Percentiles rank a stretch among this genome's conserved stretches.
phyloP scores from a whole-genome alignment of 2,113 vertebrate species.

The Penelope pileata region DNA sequence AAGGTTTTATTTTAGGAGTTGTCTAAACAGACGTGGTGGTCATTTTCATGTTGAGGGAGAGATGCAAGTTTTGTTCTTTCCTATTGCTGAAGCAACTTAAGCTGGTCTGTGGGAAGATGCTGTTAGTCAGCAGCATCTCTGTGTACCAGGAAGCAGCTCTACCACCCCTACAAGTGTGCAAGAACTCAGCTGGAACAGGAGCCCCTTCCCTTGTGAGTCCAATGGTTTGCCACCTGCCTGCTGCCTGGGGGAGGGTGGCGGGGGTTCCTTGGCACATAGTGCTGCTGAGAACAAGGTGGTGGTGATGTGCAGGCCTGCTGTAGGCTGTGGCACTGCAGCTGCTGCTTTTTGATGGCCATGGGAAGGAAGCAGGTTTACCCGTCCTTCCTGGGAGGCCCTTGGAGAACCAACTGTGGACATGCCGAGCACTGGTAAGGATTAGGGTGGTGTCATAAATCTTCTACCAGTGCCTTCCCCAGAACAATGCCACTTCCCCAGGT shows the following conservation, averaged over 20 bases:
- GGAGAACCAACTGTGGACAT: rapidly evolving
- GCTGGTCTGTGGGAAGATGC: not conserved
- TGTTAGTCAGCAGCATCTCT: not conserved
- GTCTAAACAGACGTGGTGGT: not conserved
- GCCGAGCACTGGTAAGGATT: rapidly evolving
- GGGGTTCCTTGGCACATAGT: rapidly evolving
- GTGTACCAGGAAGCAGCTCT: not conserved
- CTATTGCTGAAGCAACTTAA: not conserved
- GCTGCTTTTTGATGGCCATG: not conserved
- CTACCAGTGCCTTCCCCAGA: not conserved
- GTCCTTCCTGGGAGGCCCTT: not conserved
- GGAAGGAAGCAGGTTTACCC: not conserved
- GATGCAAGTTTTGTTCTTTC: not conserved
- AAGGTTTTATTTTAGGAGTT: not conserved
- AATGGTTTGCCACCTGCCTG: not conserved
- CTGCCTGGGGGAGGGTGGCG: rapidly evolving
- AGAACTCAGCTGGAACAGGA: not conserved
- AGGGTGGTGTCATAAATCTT: not conserved
- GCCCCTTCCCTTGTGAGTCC: not conserved
- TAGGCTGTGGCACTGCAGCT: not conserved
- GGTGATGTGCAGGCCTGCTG: not conserved
- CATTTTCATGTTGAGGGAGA: not conserved
- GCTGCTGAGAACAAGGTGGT: not conserved
- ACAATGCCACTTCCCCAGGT: not conserved
- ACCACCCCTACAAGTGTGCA: rapidly evolving